Evolutionary conservation across 2,888 invertebrate species (phyloP).

Genomic region (Escarpia spicata): DNA sequence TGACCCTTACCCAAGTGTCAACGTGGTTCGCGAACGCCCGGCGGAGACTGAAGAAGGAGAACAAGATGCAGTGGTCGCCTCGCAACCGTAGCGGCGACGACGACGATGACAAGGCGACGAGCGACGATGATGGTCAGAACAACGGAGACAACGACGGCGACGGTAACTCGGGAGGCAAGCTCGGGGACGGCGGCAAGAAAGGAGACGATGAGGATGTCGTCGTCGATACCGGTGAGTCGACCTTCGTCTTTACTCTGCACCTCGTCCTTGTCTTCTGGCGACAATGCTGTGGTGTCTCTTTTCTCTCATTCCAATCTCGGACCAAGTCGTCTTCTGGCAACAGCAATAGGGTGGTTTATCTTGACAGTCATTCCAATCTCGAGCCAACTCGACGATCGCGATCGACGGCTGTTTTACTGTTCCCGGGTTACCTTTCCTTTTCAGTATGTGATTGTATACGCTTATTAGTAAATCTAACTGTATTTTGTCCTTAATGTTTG

Average conservation of each 20-base stretch:
- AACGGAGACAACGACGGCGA: constrained; percentile 53
- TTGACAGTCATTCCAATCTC: too few relatives aligned
- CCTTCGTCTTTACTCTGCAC: too few relatives aligned
- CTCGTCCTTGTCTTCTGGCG: too few relatives aligned
- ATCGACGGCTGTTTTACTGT: too few relatives aligned
- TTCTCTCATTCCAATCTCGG: too few relatives aligned
- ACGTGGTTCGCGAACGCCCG: constrained; percentile 98
- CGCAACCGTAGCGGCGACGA: constrained; percentile 73
- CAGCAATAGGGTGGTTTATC: too few relatives aligned
- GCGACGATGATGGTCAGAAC: constrained; percentile 62
- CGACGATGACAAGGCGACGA: constrained; percentile 62
- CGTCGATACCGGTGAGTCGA: constrained; percentile 36
- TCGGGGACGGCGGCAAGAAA: constrained; percentile 20
- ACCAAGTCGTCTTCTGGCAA: too few relatives aligned
- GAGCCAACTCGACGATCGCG: too few relatives aligned
- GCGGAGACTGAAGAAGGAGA: constrained; percentile 92
- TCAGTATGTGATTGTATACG: too few relatives aligned
- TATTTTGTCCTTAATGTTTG: too few relatives aligned
- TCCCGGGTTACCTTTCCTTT: too few relatives aligned
- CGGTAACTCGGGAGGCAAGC: constrained; percentile 22
- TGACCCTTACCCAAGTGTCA: constrained; percentile 89
- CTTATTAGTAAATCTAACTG: too few relatives aligned
- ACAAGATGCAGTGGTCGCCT: constrained; percentile 98
- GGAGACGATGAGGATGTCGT: constrained; percentile 40
- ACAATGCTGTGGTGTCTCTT: background rate